Conservation (phyloP, 2,888 invertebrate genomes). For the Stenodema calcarata region DNA sequence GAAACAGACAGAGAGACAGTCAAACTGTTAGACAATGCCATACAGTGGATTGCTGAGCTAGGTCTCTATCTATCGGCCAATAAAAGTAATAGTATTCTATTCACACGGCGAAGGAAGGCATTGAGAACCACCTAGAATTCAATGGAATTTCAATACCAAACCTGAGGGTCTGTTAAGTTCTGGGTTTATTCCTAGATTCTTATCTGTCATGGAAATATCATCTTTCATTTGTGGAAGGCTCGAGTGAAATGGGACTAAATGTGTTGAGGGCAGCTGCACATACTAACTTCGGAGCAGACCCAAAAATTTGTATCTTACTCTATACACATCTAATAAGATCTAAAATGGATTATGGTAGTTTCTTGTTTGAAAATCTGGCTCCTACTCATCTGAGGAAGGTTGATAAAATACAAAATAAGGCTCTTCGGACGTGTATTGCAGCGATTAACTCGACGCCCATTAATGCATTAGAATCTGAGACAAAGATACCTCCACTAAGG, state of each 20-base stretch:
- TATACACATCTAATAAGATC: conserved; percentile 27
- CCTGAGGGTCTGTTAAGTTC: not conserved
- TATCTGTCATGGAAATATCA: not conserved
- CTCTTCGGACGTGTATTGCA: conserved; percentile 1
- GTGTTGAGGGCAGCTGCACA: not conserved
- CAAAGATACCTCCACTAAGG: not conserved
- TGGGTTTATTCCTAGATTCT: not conserved
- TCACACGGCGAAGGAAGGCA: not conserved
- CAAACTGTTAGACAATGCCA: not conserved
- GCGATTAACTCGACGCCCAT: conserved; percentile 30
- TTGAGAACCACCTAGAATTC: not conserved
- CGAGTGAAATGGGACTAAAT: not conserved
- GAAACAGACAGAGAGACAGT: not conserved
- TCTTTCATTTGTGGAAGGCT: not conserved
- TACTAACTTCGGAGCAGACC: not conserved
- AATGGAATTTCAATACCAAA: not conserved
- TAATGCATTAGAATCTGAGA: not conserved
- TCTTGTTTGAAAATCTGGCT: not conserved
- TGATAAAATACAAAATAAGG: not conserved
- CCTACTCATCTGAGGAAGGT: not conserved
- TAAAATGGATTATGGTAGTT: conserved; percentile 24
- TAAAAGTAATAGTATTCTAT: not conserved
- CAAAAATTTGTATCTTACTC: not conserved
- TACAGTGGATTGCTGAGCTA: not conserved
- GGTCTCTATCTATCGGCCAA: not conserved